phyloP scores from a whole-genome alignment of 2,888 invertebrate genomes.

The Lycia hirtaria region DNA sequence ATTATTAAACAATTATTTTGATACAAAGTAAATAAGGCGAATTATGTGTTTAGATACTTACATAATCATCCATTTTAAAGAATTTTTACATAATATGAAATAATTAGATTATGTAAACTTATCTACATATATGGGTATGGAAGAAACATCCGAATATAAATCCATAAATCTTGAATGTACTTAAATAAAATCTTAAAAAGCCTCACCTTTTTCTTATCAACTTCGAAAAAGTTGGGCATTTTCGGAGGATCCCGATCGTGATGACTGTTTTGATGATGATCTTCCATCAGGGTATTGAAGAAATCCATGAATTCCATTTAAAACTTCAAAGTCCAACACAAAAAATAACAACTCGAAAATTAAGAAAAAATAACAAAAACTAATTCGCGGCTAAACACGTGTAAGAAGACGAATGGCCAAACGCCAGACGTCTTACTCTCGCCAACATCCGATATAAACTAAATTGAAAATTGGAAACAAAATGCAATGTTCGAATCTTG shows the following conservation, averaged over 20 bases:
- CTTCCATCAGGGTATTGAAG: constrained; percentile 73
- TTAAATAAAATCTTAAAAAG: neutral
- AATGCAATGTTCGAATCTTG: constrained; percentile 84
- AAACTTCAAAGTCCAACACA: constrained; percentile 53
- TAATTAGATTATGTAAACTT: too few relatives aligned
- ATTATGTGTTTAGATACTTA: too few relatives aligned
- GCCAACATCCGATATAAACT: constrained; percentile 84
- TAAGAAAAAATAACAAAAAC: constrained; percentile 49
- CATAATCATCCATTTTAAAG: too few relatives aligned
- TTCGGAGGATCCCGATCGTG: constrained; percentile 68
- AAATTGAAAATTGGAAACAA: constrained; percentile 85
- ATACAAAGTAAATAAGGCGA: too few relatives aligned
- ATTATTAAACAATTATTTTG: too few relatives aligned
- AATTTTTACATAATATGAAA: too few relatives aligned
- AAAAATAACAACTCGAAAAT: constrained; percentile 52
- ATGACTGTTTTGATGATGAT: constrained; percentile 60
- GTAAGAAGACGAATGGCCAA: constrained; percentile 67
- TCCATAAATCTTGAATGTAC: too few relatives aligned
- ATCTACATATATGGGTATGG: too few relatives aligned
- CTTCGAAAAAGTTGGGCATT: constrained; percentile 79
- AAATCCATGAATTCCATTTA: constrained; percentile 79
- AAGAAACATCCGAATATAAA: too few relatives aligned
- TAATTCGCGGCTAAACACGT: constrained; percentile 70
- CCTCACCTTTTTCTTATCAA: constrained; percentile 78
- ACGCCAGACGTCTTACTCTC: constrained; percentile 79